Base-by-base conservation (phyloP, 2,888 invertebrate species). In the Tupiocoris notatus region DNA sequence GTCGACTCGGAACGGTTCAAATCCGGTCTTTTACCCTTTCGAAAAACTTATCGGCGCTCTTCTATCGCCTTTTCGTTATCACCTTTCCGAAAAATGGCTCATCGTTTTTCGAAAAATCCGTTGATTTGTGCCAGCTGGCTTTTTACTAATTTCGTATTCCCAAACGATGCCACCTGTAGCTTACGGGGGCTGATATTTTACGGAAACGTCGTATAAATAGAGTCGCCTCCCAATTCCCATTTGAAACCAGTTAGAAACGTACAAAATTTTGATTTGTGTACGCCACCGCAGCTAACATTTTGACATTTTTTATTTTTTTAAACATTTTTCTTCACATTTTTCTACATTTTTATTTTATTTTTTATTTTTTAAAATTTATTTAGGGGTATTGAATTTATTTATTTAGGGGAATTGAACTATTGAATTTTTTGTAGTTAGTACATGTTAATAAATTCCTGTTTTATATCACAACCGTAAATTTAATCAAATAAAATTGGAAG, bases 11-110 rank as follows among this genome's bases (percentile, higher is more conserved):
- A 62, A 62, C 21, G 22, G 63, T 65, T 39, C 18, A n/a, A 65
- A 65, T 65, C 65, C 65, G 65, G 65, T 65, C 2, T 65, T 64
- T 24, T 65, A 65, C 39, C 65, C 65, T 65, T 65, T 39, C 25
- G 1, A 65, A 65, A 63, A 39, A 39, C n/a, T n/a, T 17, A 17
- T 17, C 25, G 65, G 18, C n/a, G 39, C 39, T 39, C 23, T 65
- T 39, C 65, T 65, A 65, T 39, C 39, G 39, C 17, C 39, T 18
- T n/a, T 65, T 39, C 39, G 65, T 65, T 65, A 65, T 65, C 65
- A 65, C 65, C 65, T 65, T 65, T 9, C 18, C 9, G 65, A 25
- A 7, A 39, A 65, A 65, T 65, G 39, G 25, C 65, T 18, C 65
- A 18, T 21, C 23, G n/a, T 3, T 39, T 39, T 12, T 39, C 39